Base-by-base conservation (phyloP, 2,888 invertebrate species). In the Antheraea assamensis region DNA sequence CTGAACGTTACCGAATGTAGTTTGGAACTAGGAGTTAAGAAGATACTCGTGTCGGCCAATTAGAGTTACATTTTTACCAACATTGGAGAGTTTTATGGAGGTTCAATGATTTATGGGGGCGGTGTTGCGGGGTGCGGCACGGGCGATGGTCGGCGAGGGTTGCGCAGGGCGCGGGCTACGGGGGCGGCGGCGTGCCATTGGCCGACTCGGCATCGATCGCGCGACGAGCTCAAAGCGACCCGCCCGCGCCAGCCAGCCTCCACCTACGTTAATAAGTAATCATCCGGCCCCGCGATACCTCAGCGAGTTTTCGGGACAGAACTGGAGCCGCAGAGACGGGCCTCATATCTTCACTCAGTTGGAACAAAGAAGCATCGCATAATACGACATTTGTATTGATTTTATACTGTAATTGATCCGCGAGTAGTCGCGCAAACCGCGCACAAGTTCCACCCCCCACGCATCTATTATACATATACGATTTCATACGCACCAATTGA, bases 241-340 rank as follows among this genome's bases (percentile, higher is more conserved):
- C 92, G 92, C 93, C 94, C 93, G 93, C 86, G 90, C 90, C 91
- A 88, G 87, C 91, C 92, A 90, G 90, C 93, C 94, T 93, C 93
- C 94, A 93, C 93, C 94, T 92, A 94, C 93, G 94, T 94, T 94
- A 94, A 94, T 94, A 94, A 94, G 94, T 94, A 94, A 94, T 94
- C 93, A 93, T 93, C 90, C 93, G 92, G 92, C 91, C 92, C 92
- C 89, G 92, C 89, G 90, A 90, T 92, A 92, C 93, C 93, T 93
- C 91, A 89, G 89, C 90, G 89, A 93, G 91, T 91, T 91, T 93
- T 92, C 93, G 93, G 93, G 92, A 87, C 90, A 86, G 88, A 90
- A 88, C 92, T 89, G 91, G 88, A 90, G 90, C 88, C 90, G 87
- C 89, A 85, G 91, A 93, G 92, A 91, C 89, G 90, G 90, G 88